phyloP scores from a whole-genome alignment of 2,113 vertebrate species.

The Gavialis gangeticus region DNA sequence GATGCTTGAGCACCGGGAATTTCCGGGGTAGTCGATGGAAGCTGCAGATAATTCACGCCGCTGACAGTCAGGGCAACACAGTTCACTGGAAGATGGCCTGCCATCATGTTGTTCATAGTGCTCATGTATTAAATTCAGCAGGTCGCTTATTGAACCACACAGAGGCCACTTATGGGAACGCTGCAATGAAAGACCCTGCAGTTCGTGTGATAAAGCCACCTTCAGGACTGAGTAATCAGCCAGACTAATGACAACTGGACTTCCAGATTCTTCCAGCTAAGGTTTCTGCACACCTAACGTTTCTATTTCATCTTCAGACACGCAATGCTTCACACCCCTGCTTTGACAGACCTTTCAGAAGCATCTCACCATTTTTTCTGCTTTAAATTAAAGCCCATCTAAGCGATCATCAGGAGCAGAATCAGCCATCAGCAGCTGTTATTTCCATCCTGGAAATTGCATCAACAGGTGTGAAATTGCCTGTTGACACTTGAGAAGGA shows the following conservation, averaged over 20 bases:
- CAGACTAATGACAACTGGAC: not conserved
- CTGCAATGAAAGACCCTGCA: not conserved
- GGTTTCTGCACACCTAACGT: not conserved
- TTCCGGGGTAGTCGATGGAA: not conserved
- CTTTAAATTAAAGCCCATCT: not conserved
- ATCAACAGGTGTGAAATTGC: constrained; percentile 22
- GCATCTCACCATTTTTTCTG: not conserved
- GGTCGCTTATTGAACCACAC: not conserved
- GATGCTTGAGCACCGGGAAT: not conserved
- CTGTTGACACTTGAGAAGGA: constrained; percentile 11
- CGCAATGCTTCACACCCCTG: not conserved
- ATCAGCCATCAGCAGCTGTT: not conserved
- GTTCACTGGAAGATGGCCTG: not conserved
- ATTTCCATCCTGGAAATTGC: not conserved
- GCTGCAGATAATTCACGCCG: not conserved
- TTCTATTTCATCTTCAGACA: not conserved
- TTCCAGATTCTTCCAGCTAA: not conserved
- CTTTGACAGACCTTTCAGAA: not conserved
- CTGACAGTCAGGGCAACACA: not conserved
- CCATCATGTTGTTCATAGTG: not conserved
- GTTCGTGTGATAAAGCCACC: not conserved
- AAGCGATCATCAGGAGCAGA: not conserved
- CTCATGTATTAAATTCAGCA: not conserved
- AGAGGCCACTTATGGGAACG: not conserved
- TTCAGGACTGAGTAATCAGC: not conserved